Evolutionary conservation across 1,140 invertebrate species (phyloP).

Genomic region (Battus philenor): DNA sequence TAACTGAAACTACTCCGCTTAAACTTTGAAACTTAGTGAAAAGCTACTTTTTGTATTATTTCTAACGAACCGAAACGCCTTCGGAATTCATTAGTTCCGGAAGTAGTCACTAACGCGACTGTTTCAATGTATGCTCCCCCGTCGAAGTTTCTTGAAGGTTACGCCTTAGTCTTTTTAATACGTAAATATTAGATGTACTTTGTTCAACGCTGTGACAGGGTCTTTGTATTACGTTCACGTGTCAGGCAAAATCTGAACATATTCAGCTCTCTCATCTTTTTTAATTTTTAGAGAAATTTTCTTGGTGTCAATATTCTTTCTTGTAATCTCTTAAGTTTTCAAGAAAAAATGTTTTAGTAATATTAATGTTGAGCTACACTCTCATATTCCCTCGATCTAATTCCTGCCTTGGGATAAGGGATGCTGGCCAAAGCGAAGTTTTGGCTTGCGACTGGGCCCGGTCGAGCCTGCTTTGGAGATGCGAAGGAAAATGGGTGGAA

Average conservation of each 20-base stretch:
- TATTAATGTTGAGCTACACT: no score
- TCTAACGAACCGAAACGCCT: slow-evolving; percentile 55
- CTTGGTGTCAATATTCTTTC: background rate
- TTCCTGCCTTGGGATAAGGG: no score
- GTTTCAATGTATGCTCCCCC: slow-evolving; percentile 38
- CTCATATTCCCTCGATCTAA: no score
- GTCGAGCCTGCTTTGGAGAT: no score
- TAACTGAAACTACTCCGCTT: slow-evolving; percentile 53
- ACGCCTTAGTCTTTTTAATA: slow-evolving; percentile 5
- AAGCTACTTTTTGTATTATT: slow-evolving; percentile 61
- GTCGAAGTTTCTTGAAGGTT: slow-evolving; percentile 17
- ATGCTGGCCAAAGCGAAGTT: no score
- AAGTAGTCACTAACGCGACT: slow-evolving; percentile 41
- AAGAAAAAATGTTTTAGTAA: background rate
- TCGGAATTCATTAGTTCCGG: slow-evolving; percentile 62
- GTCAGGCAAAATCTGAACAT: no score
- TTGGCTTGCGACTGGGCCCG: no score
- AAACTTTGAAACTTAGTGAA: slow-evolving; percentile 51
- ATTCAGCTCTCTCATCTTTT: no score
- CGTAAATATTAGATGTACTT: slow-evolving; percentile 3
- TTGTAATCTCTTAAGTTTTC: no score
- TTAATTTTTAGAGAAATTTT: background rate
- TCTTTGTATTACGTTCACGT: slow-evolving; percentile 2
- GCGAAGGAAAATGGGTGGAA: no score
- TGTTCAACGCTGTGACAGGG: background rate